These are phyloP conservation scores for western clawed frog (Xenopus tropicalis) DNA, from an alignment of 2,113 vertebrate species.

Conservation along the genomic window UCB_Xtro_10.0 CM004452.2:38676501-38677000, in stretches of 20 bases:
- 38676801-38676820: conserved; percentile 22
- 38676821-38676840: conserved; percentile 23
- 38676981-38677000: too few species aligned
- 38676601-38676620: background rate
- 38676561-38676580: background rate
- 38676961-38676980: too few species aligned
- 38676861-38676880: background rate
- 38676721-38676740: conserved; percentile 20
- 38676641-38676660: conserved; percentile 55
- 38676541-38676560: too few species aligned
- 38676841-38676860: conserved; percentile 1
- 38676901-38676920: background rate
- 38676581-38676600: background rate
- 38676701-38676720: conserved; percentile 50
- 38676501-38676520: too few species aligned
- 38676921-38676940: too few species aligned
- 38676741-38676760: conserved; percentile 23
- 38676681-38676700: conserved; percentile 59
- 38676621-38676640: conserved; percentile 33
- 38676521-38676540: too few species aligned
- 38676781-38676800: conserved; percentile 22
- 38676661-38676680: conserved; percentile 41
- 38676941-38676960: too few species aligned
- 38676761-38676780: conserved; percentile 7
- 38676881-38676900: conserved; percentile 10